Conservation (phyloP, 2,113 vertebrate species). For the Nicator chloris region DNA sequence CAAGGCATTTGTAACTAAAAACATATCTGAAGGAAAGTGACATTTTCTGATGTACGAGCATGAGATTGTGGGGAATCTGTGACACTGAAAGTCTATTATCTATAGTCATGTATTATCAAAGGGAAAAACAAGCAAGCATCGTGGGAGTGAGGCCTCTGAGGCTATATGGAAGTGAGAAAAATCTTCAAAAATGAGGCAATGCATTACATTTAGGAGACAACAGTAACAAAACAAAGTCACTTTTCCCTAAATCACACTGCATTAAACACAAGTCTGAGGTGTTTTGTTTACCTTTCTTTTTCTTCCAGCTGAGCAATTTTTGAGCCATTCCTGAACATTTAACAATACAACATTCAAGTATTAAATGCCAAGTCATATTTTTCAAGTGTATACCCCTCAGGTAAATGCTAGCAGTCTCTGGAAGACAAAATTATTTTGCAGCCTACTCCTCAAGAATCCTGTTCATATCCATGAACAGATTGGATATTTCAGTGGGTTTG, state of each 20-base stretch:
- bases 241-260: not conserved
- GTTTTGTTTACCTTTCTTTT: conserved; percentile 35
- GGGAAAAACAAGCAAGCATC: not conserved
- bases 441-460: not conserved
- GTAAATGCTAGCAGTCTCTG: conserved; percentile 42
- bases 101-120: not conserved
- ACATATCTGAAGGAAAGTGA: not conserved
- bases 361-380: not conserved
- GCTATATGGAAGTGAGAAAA: not conserved
- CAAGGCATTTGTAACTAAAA: not conserved
- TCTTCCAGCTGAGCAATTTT: conserved; percentile 49
- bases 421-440: conserved; percentile 65
- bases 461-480: conserved; percentile 47
- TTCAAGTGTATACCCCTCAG: conserved; percentile 32
- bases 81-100: not conserved
- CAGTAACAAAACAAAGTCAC: not conserved
- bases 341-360: not conserved
- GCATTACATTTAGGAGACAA: not conserved
- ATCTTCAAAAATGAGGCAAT: not conserved
- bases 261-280: not conserved
- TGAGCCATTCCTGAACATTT: conserved; percentile 25
- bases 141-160: not conserved
- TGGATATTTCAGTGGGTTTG: conserved; percentile 52
- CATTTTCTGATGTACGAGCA: not conserved
- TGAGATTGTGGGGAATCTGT: not conserved